phyloP scores from a whole-genome alignment of 2,888 invertebrate species.

The Odontomyia ornata region DNA sequence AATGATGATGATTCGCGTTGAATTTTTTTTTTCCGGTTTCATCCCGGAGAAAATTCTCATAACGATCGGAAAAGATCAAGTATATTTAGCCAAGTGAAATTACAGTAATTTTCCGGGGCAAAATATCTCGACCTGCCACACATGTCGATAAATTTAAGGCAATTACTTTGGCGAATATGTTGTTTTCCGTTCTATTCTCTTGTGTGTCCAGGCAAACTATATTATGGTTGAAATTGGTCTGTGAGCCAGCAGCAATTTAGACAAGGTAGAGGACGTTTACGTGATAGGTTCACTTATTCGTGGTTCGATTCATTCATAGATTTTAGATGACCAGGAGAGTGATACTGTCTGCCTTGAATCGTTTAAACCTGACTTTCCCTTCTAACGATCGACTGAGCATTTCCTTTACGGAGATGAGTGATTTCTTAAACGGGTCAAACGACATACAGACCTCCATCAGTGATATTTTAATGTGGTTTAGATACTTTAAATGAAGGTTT shows the following conservation, averaged over 20 bases:
- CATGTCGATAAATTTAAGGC: conserved; percentile 48
- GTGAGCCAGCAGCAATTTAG: no score
- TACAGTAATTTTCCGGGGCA: conserved; percentile 48
- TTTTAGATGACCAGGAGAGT: background rate
- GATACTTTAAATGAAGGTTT: background rate
- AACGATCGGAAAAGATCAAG: conserved; percentile 50
- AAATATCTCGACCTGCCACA: conserved; percentile 50
- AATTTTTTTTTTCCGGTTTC: background rate
- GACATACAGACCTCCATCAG: conserved; percentile 5
- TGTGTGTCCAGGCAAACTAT: background rate
- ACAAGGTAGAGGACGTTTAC: no score
- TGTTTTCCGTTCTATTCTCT: background rate
- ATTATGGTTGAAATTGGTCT: background rate
- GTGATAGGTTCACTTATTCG: no score
- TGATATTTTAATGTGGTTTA: conserved; percentile 39
- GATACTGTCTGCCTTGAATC: background rate
- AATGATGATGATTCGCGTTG: conserved; percentile 20
- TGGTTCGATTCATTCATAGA: conserved; percentile 6
- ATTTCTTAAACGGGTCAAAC: conserved; percentile 1
- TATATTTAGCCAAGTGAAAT: conserved; percentile 45
- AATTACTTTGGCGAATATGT: conserved; percentile 40
- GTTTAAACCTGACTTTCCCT: conserved; percentile 20
- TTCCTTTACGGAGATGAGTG: conserved; percentile 19
- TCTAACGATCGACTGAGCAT: background rate
- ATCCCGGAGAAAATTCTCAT: conserved; percentile 38